These are phyloP conservation scores for Idaea aversata DNA, from an alignment of 2,888 invertebrate species.

Conservation along the genomic window DNA sequence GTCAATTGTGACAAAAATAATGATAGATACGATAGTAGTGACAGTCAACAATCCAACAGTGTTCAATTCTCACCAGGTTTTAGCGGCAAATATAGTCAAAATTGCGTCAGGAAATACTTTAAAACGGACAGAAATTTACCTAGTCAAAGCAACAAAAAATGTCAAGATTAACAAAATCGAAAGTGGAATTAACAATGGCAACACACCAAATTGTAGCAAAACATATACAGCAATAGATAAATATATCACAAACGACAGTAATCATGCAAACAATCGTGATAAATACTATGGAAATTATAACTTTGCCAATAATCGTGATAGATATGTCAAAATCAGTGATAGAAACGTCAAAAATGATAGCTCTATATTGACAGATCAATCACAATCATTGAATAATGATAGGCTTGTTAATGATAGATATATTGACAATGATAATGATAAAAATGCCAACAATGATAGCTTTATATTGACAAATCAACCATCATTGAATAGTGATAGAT, in stretches of 20 bases:
- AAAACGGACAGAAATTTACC: not conserved
- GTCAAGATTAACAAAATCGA: not conserved
- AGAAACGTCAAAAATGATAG: constrained; percentile 9
- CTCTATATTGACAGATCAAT: not conserved
- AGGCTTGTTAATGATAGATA: not conserved
- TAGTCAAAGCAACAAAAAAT: not conserved
- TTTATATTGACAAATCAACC: not conserved
- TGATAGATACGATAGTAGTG: not conserved
- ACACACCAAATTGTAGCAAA: not conserved
- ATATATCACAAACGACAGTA: not conserved
- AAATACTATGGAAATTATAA: not conserved
- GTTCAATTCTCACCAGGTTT: not conserved
- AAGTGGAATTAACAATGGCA: no score
- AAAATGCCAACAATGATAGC: not conserved
- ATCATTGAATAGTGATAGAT: not conserved
- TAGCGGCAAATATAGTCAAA: not conserved
- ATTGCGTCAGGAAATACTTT: not conserved
- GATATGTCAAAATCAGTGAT: not conserved
- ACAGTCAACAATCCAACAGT: not conserved
- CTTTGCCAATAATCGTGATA: not conserved
- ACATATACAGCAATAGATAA: not conserved
- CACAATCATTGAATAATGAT: not conserved
- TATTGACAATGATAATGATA: not conserved
- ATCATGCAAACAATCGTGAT: no score
- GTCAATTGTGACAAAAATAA: not conserved